A percentile compares a stretch with the other conserved stretches of the same genome.
These are phyloP conservation scores for Leptura quadrifasciata DNA, from an alignment of 2,888 invertebrate species.

Conservation along the genomic window DNA sequence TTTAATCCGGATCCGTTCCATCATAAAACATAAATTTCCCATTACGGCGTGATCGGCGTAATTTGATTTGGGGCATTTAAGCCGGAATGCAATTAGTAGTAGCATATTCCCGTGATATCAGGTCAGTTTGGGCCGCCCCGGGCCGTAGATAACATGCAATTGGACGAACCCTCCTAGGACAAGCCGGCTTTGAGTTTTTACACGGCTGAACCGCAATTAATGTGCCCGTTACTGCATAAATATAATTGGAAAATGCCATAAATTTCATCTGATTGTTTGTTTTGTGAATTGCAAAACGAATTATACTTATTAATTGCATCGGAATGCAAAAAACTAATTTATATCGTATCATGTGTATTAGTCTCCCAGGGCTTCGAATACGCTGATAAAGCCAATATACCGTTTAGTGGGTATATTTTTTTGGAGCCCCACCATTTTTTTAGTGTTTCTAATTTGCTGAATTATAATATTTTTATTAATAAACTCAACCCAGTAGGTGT, in stretches of 20 bases:
- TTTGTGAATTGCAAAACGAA: conserved; percentile 14
- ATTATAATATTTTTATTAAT: too few relatives aligned
- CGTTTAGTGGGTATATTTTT: background rate
- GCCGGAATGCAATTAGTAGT: conserved; percentile 60
- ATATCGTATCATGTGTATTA: conserved; percentile 9
- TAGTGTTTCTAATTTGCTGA: background rate
- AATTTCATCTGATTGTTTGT: conserved; percentile 58
- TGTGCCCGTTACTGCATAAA: conserved; percentile 61
- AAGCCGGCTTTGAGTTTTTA: conserved; percentile 44
- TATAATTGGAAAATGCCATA: conserved; percentile 63
- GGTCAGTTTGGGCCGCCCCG: conserved; percentile 58
- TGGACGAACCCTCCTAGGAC: conserved; percentile 62
- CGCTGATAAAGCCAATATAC: background rate
- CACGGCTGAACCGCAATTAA: conserved; percentile 58
- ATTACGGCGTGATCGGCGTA: conserved; percentile 57
- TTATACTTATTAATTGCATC: conserved; percentile 26
- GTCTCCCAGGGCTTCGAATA: background rate
- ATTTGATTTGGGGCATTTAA: conserved; percentile 64
- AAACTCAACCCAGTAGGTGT: too few relatives aligned
- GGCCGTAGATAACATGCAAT: conserved; percentile 64
- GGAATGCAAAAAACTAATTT: conserved; percentile 23
- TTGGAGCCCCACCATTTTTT: background rate
- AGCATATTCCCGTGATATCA: conserved; percentile 48
- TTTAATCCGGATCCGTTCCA: conserved; percentile 46
- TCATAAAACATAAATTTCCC: conserved; percentile 60